Evolutionary conservation across 92 coral and sea anemone genomes (phyloP), one percentile per base, ranked within the genome.

Genomic region (Palythoa grandis): DNA sequence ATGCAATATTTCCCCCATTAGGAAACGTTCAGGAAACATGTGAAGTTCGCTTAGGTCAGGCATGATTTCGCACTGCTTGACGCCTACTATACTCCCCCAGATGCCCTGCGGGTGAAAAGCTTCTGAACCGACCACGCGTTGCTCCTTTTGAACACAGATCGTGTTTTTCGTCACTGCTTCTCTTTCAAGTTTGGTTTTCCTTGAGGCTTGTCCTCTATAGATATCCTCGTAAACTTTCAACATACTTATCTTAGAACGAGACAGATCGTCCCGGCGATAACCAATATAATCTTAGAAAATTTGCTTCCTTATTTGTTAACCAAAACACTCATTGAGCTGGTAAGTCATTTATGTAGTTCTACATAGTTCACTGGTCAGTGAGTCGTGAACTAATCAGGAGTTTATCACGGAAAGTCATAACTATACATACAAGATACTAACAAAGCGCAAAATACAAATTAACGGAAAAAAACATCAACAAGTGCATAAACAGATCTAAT

Each of bases 361-460:
- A 58, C 35, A 12, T 47, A 63, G 54, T 22, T 35, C 70, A 7
- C 15, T 7, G 50, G 19, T 35, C 39, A 80, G 13, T 80, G 74
- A 67, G 14, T 20, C 85, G 63, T 67, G 54, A 65, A 80, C 52
- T 50, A 23, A 25, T 2, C 20, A 47, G 65, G 73, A 48, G 1
- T 22, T 17, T n/a, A 70, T 67, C 75, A 80, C 85, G 74, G 40
- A 80, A 80, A 29, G 17, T 22, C 58, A 25, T 16, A 37, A 63
- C 25, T n/a, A 63, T 11, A 69, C 35, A 11, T 22, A 14, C 47
- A 11, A 29, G 39, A 0, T 11, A 11, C 43, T 37, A 35, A 25
- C 5, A 13, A 69, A 24, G 37, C 74, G 73, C 9, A 11, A 17
- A 4, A 4, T 19, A 63, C 20, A 63, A 20, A 3, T 23, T n/a